Evolutionary conservation across 2,113 vertebrate genomes (phyloP).

Genomic region (Notarius quadriscutis): DNA sequence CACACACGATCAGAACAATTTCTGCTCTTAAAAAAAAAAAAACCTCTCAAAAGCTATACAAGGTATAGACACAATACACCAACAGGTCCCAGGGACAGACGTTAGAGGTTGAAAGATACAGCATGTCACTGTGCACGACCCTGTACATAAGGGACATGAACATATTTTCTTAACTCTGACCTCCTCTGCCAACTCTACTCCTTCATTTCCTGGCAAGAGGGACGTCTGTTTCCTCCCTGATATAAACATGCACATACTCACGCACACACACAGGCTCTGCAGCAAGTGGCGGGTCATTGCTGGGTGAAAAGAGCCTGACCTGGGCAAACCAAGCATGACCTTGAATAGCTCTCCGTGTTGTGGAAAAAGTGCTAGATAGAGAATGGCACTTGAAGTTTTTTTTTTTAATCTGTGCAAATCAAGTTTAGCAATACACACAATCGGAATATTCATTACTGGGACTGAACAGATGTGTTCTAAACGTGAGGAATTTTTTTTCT

Average conservation of each 20-base stretch:
- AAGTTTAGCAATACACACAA: neutral
- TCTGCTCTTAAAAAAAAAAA: neutral
- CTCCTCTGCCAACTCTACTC: conserved; percentile 37
- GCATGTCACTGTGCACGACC: conserved; percentile 9
- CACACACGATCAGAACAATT: conserved; percentile 1
- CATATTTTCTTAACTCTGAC: conserved; percentile 35
- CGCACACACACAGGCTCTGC: neutral
- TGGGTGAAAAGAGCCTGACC: conserved; percentile 39
- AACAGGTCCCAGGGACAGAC: conserved; percentile 1
- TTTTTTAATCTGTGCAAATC: neutral
- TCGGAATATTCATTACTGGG: neutral
- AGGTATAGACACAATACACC: neutral
- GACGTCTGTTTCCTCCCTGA: conserved; percentile 58
- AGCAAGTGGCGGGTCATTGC: conserved; percentile 34
- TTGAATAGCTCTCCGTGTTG: neutral
- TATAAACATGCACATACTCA: conserved; percentile 40
- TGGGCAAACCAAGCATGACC: conserved; percentile 27
- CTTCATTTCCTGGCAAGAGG: conserved; percentile 49
- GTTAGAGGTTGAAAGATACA: conserved; percentile 14
- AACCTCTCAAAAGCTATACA: neutral
- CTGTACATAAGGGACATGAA: conserved; percentile 16
- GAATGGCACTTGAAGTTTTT: neutral
- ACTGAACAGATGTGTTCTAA: neutral
- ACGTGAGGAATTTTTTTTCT: neutral
- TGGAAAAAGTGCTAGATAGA: neutral